Evolutionary conservation across 2,888 invertebrate genomes (phyloP), one percentile per base, ranked within the genome.

Genomic region (Peribatodes rhomboidaria): DNA sequence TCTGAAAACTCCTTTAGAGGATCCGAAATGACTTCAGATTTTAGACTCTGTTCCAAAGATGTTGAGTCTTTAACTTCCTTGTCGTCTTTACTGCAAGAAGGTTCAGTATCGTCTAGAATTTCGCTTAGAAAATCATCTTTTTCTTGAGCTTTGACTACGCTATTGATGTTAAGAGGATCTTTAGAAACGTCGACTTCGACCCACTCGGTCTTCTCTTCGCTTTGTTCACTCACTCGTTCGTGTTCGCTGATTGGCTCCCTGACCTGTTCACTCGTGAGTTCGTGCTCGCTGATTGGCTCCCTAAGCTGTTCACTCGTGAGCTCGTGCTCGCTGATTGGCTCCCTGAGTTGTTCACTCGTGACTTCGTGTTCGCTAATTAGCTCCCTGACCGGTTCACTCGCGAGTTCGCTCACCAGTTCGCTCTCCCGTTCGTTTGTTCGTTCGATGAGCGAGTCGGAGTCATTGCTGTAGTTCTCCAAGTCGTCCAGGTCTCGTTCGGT

Each of bases 1-100:
- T 91, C 90, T 0, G 88, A 81, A 49, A 90, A 89, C 14, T 84
- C 83, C 20, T 82, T 81, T 50, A 90, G 63, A 0, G 89, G 89
- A 67, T 89, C 88, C 0, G 81, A 74, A 10, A 78, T 63, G 0
- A 65, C 75, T n/a, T 75, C 76, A 14, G 73, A 72, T 16, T 75
- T 77, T 1, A 72, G 68, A 65, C 72, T 16, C 56, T 70, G 14
- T 56, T 62, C 41, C 62, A 63, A 10, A 9, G 66, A 64, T n/a
- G 20, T 54, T 49, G 56, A 63, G 16, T 69, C 63, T 9, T 50
- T 50, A n/a, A 35, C 9, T 18, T 37, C 50, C 9, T 63, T 56
- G 13, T 49, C 54, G 2, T n/a, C 60, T 52, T 55, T 50, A 39
- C 47, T 22, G 4, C 11, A 37, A 0, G 63, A 58, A 33, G 58